Evolutionary conservation across 2,888 invertebrate genomes (phyloP), one percentile per base, ranked within the genome.

Genomic region (Hirtodrosophila trivittata): DNA sequence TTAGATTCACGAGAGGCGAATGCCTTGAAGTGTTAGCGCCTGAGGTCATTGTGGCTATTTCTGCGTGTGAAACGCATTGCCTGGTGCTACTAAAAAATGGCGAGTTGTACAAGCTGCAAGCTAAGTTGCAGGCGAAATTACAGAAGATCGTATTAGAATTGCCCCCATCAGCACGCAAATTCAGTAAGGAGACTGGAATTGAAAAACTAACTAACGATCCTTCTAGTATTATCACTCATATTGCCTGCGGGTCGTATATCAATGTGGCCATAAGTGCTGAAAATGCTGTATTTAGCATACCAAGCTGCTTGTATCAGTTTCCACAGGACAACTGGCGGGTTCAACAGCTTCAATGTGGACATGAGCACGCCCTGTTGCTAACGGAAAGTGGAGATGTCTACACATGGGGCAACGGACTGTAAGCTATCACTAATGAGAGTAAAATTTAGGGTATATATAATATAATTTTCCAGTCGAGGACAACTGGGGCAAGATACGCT

Each of bases 371-470:
- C 30, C 84, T 97, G 8, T 77, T 96, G 45, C 91, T 97, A 5
- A 94, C 95, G 45, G 91, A 92, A 45, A 91, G 91, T 78, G 97
- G 97, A 0, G 92, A 93, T 78, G 93, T 97, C n/a, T 96, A 94
- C 81, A 93, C 94, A 2, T 96, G 94, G 94, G 97, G 97, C 35
- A 93, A 93, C 88, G 97, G 97, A 83, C 94, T 96, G 97, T 97
- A 91, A 84, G n/a, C n/a, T n/a, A n/a, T n/a, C n/a, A n/a, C n/a
- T n/a, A n/a, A n/a, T n/a, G n/a, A n/a, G n/a, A n/a, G n/a, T n/a
- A n/a, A n/a, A n/a, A n/a, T n/a, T n/a, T n/a, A n/a, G n/a, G n/a
- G n/a, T n/a, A n/a, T 7, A 3, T 6, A 9, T 37, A 16, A 25
- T 25, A 9, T 14, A 3, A 38, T 38, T 38, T 30, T 47, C 33